Percentiles rank a stretch among this genome's conserved stretches.
phyloP scores from a whole-genome alignment of 2,888 invertebrate species.

The Mythimna loreyi region DNA sequence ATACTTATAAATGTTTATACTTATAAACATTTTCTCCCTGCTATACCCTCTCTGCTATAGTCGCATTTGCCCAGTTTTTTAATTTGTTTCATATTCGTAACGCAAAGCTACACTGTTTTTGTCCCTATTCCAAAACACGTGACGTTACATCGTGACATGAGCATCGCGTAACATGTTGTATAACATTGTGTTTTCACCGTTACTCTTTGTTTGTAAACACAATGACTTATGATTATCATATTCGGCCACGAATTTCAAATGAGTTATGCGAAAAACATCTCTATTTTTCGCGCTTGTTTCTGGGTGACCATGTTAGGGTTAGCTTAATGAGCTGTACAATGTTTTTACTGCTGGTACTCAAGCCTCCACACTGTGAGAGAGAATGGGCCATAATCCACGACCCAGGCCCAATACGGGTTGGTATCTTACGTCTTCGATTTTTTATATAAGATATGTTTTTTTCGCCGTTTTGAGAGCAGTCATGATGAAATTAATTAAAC shows the following conservation, averaged over 20 bases:
- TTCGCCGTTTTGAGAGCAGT: too few relatives aligned
- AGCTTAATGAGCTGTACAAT: too few relatives aligned
- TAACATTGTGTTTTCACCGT: constrained; percentile 20
- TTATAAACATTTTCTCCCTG: too few relatives aligned
- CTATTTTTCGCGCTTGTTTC: constrained; percentile 37
- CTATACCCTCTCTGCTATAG: too few relatives aligned
- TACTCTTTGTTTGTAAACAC: constrained; percentile 49
- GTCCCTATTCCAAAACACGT: constrained; percentile 20
- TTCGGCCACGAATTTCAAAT: constrained; percentile 30
- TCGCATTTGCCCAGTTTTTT: too few relatives aligned
- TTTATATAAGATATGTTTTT: too few relatives aligned
- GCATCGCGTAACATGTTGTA: constrained; percentile 20
- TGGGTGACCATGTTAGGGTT: constrained; percentile 40
- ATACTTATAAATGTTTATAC: too few relatives aligned
- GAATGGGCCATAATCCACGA: too few relatives aligned
- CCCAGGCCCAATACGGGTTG: too few relatives aligned
- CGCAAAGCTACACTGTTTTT: constrained; percentile 20
- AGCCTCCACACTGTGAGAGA: not conserved
- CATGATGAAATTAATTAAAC: too few relatives aligned
- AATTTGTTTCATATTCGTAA: too few relatives aligned
- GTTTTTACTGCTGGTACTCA: not conserved
- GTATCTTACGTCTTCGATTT: too few relatives aligned
- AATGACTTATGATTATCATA: constrained; percentile 41
- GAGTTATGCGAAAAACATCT: constrained; percentile 24
- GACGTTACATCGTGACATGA: constrained; percentile 15